Percentiles rank a stretch among this genome's conserved stretches.
phyloP scores from a whole-genome alignment of 2,113 vertebrate species.

The Paralichthys olivaceus region DNA sequence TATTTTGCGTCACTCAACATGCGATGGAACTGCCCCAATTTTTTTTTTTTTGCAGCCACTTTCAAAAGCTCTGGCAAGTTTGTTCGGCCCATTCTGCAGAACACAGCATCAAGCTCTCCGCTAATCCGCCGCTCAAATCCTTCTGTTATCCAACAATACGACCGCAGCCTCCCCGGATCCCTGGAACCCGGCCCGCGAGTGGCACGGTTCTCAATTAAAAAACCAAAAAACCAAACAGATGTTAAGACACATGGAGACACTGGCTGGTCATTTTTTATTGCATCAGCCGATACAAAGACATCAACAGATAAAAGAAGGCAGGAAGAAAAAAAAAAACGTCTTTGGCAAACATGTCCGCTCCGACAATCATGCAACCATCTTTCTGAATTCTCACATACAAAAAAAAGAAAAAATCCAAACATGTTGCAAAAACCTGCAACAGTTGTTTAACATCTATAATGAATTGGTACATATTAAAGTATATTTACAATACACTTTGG shows the following conservation, averaged over 20 bases:
- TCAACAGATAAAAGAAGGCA: slow-evolving; percentile 43
- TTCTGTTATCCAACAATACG: slow-evolving; percentile 63
- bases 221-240: slow-evolving; percentile 47
- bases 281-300: slow-evolving; percentile 72
- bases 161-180: slow-evolving; percentile 46
- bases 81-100: slow-evolving; percentile 47
- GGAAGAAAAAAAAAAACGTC: slow-evolving; percentile 24
- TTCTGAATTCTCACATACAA: slow-evolving; percentile 57
- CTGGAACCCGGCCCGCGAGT: slow-evolving; percentile 48
- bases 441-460: slow-evolving; percentile 49
- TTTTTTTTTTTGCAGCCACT: neutral
- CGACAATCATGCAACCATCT: slow-evolving; percentile 39
- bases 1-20: slow-evolving; percentile 48
- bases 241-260: slow-evolving; percentile 52
- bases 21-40: slow-evolving; percentile 45
- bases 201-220: slow-evolving; percentile 27
- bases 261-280: slow-evolving; percentile 70
- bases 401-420: slow-evolving; percentile 60
- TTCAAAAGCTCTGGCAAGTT: slow-evolving; percentile 52
- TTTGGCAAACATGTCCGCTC: slow-evolving; percentile 38
- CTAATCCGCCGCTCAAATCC: slow-evolving; percentile 74
- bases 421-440: slow-evolving; percentile 53
- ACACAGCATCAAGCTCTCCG: slow-evolving; percentile 51
- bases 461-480: slow-evolving; percentile 49
- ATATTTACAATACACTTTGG: slow-evolving; percentile 72